Conservation (phyloP, 2,888 invertebrate species). For the Lordiphosa andalusiaca region DNA sequence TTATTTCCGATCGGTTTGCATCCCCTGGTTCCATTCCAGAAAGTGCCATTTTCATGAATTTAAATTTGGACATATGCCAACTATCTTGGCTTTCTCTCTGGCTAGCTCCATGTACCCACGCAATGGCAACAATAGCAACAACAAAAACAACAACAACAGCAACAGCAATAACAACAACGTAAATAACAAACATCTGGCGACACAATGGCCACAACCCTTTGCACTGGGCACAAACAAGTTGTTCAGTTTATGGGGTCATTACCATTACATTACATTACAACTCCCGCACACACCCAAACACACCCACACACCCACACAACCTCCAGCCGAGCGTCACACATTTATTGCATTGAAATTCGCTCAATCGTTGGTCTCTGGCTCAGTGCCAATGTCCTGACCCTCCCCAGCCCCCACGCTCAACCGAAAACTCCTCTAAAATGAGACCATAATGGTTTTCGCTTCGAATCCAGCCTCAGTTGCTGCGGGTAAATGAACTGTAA, state of each 20-base stretch:
- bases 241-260: slow-evolving; percentile 74
- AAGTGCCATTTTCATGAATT: slow-evolving; percentile 20
- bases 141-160: neutral
- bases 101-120: neutral
- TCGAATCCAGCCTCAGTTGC: slow-evolving; percentile 21
- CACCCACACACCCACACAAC: slow-evolving; percentile 3
- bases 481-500: slow-evolving; percentile 73
- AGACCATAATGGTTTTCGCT: slow-evolving; percentile 60
- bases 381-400: slow-evolving; percentile 13
- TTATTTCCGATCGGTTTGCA: too few species aligned
- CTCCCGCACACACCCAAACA: slow-evolving; percentile 1
- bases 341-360: slow-evolving; percentile 37
- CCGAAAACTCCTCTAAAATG: slow-evolving; percentile 57
- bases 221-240: slow-evolving; percentile 66
- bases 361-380: slow-evolving; percentile 23
- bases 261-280: slow-evolving; percentile 54
- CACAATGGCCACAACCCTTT: slow-evolving; percentile 59
- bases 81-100: slow-evolving; percentile 15
- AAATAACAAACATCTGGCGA: slow-evolving; percentile 39
- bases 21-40: too few species aligned
- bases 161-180: neutral
- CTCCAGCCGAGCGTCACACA: slow-evolving; percentile 42
- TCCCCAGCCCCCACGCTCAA: slow-evolving; percentile 12
- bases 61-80: slow-evolving; percentile 42
- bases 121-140: neutral